Conservation (phyloP, 2,113 vertebrate species). For the Myotis brandtii region DNA sequence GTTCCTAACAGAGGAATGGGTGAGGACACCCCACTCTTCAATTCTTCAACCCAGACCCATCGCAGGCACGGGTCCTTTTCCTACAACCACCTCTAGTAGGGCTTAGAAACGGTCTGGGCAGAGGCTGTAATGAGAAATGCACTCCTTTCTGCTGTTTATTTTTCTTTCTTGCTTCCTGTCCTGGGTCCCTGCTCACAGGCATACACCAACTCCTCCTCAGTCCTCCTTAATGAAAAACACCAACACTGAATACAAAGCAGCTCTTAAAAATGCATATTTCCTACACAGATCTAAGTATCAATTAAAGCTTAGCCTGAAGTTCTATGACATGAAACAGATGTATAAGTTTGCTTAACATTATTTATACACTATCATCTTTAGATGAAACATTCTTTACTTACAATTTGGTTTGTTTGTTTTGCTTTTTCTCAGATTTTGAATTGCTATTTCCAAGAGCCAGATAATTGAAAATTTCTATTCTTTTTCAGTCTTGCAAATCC, state of each 20-base stretch:
- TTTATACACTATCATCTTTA: background rate
- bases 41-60: background rate
- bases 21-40: rapidly evolving
- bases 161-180: background rate
- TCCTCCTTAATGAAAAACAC: background rate
- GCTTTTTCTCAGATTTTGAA: background rate
- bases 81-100: background rate
- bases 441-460: slow-evolving; percentile 31
- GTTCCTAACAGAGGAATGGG: background rate
- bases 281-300: background rate
- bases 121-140: background rate
- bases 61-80: background rate
- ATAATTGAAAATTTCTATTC: slow-evolving; percentile 22
- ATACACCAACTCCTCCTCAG: background rate
- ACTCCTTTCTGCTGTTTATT: background rate
- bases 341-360: background rate
- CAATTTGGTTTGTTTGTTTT: background rate
- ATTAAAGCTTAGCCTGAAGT: background rate
- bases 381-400: slow-evolving; percentile 22
- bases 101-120: background rate
- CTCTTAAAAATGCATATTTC: background rate
- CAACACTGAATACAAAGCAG: background rate
- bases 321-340: background rate
- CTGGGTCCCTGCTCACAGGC: background rate
- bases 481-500: background rate